phyloP scores from a whole-genome alignment of 2,797 vertebrate species.

The Notamacropus eugenii region DNA sequence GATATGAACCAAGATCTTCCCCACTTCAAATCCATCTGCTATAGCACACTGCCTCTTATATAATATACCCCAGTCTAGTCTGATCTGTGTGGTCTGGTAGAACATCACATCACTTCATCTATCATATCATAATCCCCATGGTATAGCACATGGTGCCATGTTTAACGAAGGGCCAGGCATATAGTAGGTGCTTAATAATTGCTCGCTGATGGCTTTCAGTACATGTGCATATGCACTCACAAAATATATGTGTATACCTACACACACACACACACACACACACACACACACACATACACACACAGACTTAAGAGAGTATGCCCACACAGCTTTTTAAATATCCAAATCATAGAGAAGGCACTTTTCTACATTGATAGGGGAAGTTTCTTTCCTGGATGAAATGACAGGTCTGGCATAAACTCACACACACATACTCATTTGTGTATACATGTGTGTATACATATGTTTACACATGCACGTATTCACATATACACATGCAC shows the following conservation, averaged over 20 bases:
- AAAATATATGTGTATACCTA: background rate
- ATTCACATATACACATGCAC: background rate
- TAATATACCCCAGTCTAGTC: too few species aligned
- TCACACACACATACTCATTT: background rate
- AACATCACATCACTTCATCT: background rate
- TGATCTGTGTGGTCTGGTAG: background rate
- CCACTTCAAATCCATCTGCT: background rate
- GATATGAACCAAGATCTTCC: background rate
- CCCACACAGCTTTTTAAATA: background rate
- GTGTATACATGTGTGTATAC: background rate
- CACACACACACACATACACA: too few species aligned
- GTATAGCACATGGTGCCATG: background rate
- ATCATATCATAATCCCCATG: background rate
- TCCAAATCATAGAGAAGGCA: background rate
- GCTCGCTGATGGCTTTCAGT: background rate
- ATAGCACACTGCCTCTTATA: background rate
- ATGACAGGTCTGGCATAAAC: background rate
- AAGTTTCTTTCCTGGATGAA: background rate
- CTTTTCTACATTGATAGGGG: background rate
- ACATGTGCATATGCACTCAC: background rate
- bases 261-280: background rate
- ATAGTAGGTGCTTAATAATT: rapidly evolving
- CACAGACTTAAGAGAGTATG: background rate
- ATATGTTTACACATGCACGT: too few species aligned
- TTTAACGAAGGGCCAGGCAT: background rate